Percentiles rank a stretch among this genome's conserved stretches.
phyloP scores from a whole-genome alignment of 2,797 vertebrate genomes.

The Sparidentex hasta region DNA sequence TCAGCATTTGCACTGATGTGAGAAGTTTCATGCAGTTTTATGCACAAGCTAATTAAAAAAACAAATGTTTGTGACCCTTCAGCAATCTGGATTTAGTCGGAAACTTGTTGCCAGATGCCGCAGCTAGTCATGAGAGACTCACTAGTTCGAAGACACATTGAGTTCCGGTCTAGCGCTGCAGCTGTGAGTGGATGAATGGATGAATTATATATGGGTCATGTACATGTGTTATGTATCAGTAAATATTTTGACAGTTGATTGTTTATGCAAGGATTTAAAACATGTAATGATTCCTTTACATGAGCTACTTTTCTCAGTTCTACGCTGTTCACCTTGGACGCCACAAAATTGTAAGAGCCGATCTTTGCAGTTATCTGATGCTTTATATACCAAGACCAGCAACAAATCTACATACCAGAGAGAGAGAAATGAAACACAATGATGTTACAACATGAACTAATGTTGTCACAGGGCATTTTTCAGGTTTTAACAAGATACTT shows the following conservation, averaged over 20 bases:
- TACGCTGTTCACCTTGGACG: background rate
- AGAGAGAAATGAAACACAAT: background rate
- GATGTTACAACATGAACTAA: too few relatives aligned
- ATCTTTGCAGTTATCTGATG: background rate
- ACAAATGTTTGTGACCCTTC: background rate
- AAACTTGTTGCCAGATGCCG: background rate
- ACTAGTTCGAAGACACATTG: background rate
- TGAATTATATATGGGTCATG: too few relatives aligned
- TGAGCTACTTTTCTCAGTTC: background rate
- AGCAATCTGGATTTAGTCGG: background rate
- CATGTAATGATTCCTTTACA: background rate
- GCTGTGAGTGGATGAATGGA: background rate
- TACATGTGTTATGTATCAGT: too few relatives aligned
- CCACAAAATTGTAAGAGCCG: background rate
- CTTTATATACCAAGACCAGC: background rate
- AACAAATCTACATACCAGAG: background rate
- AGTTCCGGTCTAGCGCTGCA: background rate
- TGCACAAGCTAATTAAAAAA: background rate
- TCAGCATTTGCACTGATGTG: background rate
- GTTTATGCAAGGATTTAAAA: background rate
- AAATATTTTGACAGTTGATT: background rate
- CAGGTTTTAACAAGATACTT: too few relatives aligned
- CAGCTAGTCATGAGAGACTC: background rate
- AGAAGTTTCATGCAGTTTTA: background rate
- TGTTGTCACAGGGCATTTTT: too few relatives aligned